These are phyloP conservation scores for Polypedilum pembai DNA, from an alignment of 1,140 invertebrate genomes.

Conservation along the genomic window DNA sequence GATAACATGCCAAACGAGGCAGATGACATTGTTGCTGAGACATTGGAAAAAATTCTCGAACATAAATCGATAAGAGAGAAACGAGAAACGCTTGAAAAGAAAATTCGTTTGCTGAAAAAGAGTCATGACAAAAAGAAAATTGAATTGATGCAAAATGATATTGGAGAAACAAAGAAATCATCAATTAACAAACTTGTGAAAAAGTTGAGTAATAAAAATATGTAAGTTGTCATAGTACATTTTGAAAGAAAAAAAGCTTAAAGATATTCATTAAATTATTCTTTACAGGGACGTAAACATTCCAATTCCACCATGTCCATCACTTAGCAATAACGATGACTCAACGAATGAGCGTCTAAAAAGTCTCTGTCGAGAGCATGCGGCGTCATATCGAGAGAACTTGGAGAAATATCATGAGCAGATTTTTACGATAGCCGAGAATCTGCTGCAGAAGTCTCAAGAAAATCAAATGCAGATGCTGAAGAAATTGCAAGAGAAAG, in stretches of 20 bases:
- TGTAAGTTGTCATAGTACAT: constrained; percentile 56
- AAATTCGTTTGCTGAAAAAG: constrained; percentile 71
- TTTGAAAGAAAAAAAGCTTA: neutral
- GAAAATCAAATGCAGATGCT: constrained; percentile 67
- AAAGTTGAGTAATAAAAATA: constrained; percentile 70
- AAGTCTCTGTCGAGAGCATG: constrained; percentile 60
- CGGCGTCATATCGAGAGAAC: constrained; percentile 67
- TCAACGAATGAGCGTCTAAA: constrained; percentile 52
- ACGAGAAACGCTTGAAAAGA: constrained; percentile 74
- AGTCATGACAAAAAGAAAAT: constrained; percentile 78
- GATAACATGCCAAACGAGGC: constrained; percentile 40
- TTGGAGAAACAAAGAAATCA: constrained; percentile 53
- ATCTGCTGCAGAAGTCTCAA: constrained; percentile 70
- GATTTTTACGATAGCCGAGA: constrained; percentile 65
- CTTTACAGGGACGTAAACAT: constrained; percentile 40
- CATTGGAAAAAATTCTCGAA: constrained; percentile 70
- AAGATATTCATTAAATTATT: constrained; percentile 33
- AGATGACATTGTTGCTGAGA: constrained; percentile 62
- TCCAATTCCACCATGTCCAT: constrained; percentile 39
- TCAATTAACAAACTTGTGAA: constrained; percentile 73
- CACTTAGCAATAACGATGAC: constrained; percentile 44
- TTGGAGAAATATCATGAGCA: constrained; percentile 77
- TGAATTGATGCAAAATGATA: constrained; percentile 53
- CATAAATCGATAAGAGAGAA: constrained; percentile 77
- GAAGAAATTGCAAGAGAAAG: constrained; percentile 60